Evolutionary conservation across 2,113 vertebrate genomes (phyloP), one percentile per base, ranked within the genome.

Genomic region (Lichenostomus cassidix): DNA sequence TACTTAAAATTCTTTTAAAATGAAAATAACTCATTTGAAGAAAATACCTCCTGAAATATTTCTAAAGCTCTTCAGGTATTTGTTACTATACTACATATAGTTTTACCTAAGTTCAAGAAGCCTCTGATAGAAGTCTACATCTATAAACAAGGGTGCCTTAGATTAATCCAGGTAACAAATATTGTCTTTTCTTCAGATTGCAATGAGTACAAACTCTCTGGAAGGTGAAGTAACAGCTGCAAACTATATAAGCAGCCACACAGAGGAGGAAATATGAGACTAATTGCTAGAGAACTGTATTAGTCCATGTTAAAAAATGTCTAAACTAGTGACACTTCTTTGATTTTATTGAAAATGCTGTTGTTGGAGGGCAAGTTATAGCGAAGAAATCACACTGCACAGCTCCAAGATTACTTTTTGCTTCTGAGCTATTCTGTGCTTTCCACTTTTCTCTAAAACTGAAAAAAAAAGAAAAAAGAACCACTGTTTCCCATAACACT

Each of bases 1-100:
- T 91, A 52, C 60, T 92, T 95, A 84, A 89, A 92, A 95, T 91
- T 87, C 23, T 83, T 95, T 50, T 23, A 49, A 76, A 84, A 91
- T 52, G 3, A 56, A 93, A 91, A 94, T 83, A 77, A 76, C 14
- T 17, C 1, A 0, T 52, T 93, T 84, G 31, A 89, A 91, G 68
- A 94, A 89, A 89, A 91, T 56, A 41, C 17, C 7, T 60, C 13
- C 64, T 90, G 60, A 81, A 92, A 52, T 90, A 84, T 78, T 87
- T 83, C 31, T 69, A 82, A 92, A 92, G 58, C 58, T 91, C 21
- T 79, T 87, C 83, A 73, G 17, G 9, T 82, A 80, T 83, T 70
- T 92, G 22, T 53, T 81, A n/a, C 65, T 83, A 24, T 65, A 79
- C 25, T 39, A 70, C 28, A 33, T 24, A n/a, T 47, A 58, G 8